phyloP scores from a whole-genome alignment of 1,140 invertebrate species.

The Hypothenemus hampei region DNA sequence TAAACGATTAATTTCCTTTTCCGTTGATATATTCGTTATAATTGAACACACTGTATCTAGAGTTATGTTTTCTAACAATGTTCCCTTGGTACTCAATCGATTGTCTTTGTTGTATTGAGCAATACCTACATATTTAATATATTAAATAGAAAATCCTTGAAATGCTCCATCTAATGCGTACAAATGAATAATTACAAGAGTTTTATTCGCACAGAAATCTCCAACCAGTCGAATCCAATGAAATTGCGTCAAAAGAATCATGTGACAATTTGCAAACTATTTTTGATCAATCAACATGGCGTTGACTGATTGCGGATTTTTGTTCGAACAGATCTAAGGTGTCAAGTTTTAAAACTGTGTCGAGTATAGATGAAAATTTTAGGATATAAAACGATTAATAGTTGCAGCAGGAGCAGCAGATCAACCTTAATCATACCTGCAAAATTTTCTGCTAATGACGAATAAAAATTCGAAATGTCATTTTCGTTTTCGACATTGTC shows the following conservation, averaged over 20 bases:
- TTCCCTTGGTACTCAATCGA: slow-evolving; percentile 57
- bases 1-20: slow-evolving; percentile 61
- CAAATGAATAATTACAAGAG: too few relatives aligned
- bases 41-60: slow-evolving; percentile 73
- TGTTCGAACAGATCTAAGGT: too few relatives aligned
- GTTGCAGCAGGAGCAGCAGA: too few relatives aligned
- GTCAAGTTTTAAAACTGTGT: too few relatives aligned
- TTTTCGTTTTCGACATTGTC: slow-evolving; percentile 54
- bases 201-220: too few relatives aligned
- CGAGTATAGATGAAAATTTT: too few relatives aligned
- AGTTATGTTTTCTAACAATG: slow-evolving; percentile 63
- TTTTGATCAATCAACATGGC: too few relatives aligned
- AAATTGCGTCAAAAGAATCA: too few relatives aligned
- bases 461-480: slow-evolving; percentile 77
- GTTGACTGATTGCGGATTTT: too few relatives aligned
- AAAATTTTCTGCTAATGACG: slow-evolving; percentile 76
- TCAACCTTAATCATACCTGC: slow-evolving; percentile 49
- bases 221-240: too few relatives aligned
- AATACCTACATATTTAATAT: slow-evolving; percentile 53
- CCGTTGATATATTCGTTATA: slow-evolving; percentile 60
- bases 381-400: too few relatives aligned
- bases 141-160: background rate
- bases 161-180: background rate
- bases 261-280: too few relatives aligned
- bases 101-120: slow-evolving; percentile 97